A percentile compares a stretch with the other conserved stretches of the same genome.
phyloP scores from a whole-genome alignment of 2,888 invertebrate species.

The Cryptocheilus praepositus region DNA sequence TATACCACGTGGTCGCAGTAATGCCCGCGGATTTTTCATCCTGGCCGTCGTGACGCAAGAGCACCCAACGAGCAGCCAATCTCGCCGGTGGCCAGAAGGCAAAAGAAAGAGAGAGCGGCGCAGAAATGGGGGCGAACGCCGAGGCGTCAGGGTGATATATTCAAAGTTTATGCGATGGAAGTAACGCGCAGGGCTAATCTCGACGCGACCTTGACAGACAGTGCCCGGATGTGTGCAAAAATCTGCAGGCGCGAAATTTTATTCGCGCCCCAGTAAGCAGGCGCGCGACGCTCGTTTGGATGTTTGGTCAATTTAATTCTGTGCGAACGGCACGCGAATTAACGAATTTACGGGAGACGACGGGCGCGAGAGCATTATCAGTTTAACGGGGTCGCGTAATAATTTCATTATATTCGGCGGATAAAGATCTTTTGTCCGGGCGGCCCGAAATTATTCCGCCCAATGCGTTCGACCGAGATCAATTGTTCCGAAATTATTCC shows the following conservation, averaged over 20 bases:
- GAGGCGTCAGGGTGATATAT: constrained; percentile 18
- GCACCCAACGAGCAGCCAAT: not conserved
- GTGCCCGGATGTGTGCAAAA: not conserved
- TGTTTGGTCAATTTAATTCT: too few species aligned
- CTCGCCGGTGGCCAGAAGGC: not conserved
- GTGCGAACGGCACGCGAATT: too few species aligned
- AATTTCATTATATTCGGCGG: too few species aligned
- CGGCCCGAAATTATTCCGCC: too few species aligned
- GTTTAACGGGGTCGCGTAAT: too few species aligned
- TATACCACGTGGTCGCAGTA: constrained; percentile 19
- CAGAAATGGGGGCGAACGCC: not conserved
- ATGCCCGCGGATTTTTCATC: constrained; percentile 39
- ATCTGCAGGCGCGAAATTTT: too few species aligned
- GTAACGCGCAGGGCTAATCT: constrained; percentile 10
- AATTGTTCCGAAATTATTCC: not conserved
- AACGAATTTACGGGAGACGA: too few species aligned
- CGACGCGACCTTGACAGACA: constrained; percentile 1
- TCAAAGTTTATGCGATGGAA: constrained; percentile 25
- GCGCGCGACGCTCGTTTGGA: too few species aligned
- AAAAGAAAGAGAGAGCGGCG: constrained; percentile 3
- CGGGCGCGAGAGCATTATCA: too few species aligned
- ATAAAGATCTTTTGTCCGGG: too few species aligned
- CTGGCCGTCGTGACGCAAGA: not conserved
- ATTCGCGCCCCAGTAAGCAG: too few species aligned
- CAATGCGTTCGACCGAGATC: not conserved